Evolutionary conservation across 2,113 vertebrate genomes (phyloP).

Genomic region (Calidris pugnax): DNA sequence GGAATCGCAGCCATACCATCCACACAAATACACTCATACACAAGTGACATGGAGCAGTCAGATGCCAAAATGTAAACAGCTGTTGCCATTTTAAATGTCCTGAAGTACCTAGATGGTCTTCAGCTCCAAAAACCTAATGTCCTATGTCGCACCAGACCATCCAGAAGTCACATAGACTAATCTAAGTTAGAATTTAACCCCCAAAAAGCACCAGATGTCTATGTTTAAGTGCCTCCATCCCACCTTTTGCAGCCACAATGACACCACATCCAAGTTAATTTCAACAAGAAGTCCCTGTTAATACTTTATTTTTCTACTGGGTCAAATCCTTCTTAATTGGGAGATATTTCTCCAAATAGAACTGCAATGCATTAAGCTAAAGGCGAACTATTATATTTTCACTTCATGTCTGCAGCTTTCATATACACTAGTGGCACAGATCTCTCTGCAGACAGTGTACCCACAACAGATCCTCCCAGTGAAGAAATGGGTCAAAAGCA

Average conservation of each 20-base stretch:
- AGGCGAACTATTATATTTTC: background rate
- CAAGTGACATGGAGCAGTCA: background rate
- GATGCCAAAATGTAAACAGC: background rate
- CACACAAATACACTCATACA: accelerated
- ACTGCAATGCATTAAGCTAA: background rate
- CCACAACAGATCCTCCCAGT: background rate
- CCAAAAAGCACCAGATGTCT: background rate
- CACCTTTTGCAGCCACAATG: background rate
- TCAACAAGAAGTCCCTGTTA: background rate
- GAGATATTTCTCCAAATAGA: background rate
- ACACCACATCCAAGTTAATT: background rate
- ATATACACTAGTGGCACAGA: background rate
- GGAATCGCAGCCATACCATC: background rate
- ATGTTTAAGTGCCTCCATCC: background rate
- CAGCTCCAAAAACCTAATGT: background rate
- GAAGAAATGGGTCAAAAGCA: background rate
- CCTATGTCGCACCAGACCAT: background rate
- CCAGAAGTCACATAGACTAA: background rate
- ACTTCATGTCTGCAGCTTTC: background rate
- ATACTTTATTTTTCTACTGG: background rate
- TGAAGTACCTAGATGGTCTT: background rate
- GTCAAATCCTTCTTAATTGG: background rate
- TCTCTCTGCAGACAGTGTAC: background rate
- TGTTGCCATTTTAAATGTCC: background rate
- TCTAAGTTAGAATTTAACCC: background rate